Evolutionary conservation across 2,797 vertebrate species (phyloP).

Genomic region (Manis pentadactyla): DNA sequence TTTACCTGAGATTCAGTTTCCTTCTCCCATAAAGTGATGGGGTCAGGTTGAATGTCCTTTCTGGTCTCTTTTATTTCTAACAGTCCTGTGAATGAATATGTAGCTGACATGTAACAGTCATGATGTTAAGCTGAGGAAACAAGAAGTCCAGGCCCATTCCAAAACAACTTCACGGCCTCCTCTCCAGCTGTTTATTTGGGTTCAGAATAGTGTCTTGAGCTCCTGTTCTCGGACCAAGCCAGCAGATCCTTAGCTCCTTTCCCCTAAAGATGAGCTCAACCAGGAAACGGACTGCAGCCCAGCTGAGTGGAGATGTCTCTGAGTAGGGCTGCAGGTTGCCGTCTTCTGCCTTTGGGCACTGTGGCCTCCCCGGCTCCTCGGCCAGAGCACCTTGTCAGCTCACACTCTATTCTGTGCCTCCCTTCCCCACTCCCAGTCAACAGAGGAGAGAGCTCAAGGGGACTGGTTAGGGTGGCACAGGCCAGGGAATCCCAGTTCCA

Average conservation of each 20-base stretch:
- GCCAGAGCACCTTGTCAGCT: conserved; percentile 27
- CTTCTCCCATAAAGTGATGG: background rate
- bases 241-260: background rate
- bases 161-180: background rate
- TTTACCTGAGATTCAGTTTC: background rate
- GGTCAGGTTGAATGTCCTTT: background rate
- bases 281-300: background rate
- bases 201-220: background rate
- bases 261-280: background rate
- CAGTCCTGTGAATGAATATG: background rate
- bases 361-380: background rate
- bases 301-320: background rate
- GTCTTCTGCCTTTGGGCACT: background rate
- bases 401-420: background rate
- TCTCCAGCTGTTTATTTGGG: background rate
- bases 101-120: background rate
- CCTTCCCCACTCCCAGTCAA: background rate
- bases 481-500: background rate
- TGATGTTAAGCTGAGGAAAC: background rate
- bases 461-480: conserved; percentile 19
- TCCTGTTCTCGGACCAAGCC: background rate
- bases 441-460: conserved; percentile 69
- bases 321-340: background rate
- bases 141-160: background rate
- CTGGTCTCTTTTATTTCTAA: background rate